Evolutionary conservation across 2,113 vertebrate genomes (phyloP).

Genomic region (Lonchura striata): DNA sequence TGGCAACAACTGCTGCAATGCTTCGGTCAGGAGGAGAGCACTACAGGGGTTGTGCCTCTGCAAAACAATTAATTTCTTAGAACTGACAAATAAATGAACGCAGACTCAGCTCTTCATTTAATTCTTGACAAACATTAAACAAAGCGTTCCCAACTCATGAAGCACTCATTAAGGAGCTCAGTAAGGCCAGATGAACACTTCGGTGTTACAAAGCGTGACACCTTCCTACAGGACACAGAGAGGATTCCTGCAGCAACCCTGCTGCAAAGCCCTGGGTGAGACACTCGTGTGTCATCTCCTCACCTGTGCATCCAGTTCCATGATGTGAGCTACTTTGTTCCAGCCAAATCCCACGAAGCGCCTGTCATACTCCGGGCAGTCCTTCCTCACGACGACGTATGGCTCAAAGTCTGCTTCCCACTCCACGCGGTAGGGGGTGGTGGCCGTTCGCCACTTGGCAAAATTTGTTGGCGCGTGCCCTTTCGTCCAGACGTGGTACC

Average conservation of each 20-base stretch:
- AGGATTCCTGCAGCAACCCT: too few relatives aligned
- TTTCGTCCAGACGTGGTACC: slow-evolving; percentile 99
- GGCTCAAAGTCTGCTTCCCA: slow-evolving; percentile 99
- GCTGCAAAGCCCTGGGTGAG: neutral
- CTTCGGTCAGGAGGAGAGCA: neutral
- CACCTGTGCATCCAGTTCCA: slow-evolving; percentile 98
- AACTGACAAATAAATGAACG: neutral
- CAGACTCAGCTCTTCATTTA: neutral
- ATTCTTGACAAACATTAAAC: neutral
- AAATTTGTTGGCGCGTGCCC: slow-evolving; percentile 98
- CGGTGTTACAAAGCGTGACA: neutral
- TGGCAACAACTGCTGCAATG: neutral
- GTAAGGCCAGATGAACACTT: neutral
- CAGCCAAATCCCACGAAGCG: slow-evolving; percentile 98
- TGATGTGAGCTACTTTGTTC: slow-evolving; percentile 99
- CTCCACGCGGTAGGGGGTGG: slow-evolving; percentile 92
- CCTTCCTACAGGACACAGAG: neutral
- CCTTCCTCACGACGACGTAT: slow-evolving; percentile 91
- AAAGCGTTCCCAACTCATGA: neutral
- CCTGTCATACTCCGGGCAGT: slow-evolving; percentile 95
- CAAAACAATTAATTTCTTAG: neutral
- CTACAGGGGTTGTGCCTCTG: neutral
- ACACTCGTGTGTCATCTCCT: neutral
- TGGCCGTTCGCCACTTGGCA: slow-evolving; percentile 97
- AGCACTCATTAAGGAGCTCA: neutral